Evolutionary conservation across 2,888 invertebrate species (phyloP), one percentile per base, ranked within the genome.

Genomic region (Barypeithes pellucidus): DNA sequence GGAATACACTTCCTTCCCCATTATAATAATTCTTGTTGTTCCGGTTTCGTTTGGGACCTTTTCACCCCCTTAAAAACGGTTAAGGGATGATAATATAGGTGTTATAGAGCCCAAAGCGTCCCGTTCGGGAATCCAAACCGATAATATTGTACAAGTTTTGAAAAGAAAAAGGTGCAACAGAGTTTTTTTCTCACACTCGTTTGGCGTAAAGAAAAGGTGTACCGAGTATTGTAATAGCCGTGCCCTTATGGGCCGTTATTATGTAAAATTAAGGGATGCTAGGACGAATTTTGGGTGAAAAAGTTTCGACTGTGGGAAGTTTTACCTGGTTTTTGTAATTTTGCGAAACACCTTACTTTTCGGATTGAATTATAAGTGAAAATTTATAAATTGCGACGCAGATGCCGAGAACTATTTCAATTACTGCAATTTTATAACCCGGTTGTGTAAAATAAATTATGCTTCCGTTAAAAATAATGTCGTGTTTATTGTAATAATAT

Each of bases 51-150:
- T 54, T 36, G 72, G 63, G 67, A 57, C 54, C 62, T 62, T 62
- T 72, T 67, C 18, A 72, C 60, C 67, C 61, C 72, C 72, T 36
- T 29, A 29, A 65, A 60, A 70, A 74, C 74, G 74, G 74, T 74
- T 74, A 74, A 69, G 74, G 74, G 74, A 74, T 74, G 72, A 72
- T 72, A 50, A 65, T 65, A 47, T 57, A 57, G 54, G 54, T 57
- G 54, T 57, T 57, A 57, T 57, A 33, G 5, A 33, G 33, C 54
- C 54, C 14, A 4, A 16, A 57, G 16, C 14, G 33, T 33, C 54
- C 54, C 54, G 54, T 57, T 33, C 12, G 12, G 33, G 54, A 57
- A 57, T 33, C 54, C 33, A 57, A 57, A 57, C 54, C 54, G 33
- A 33, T 33, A 57, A 57, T 57, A 57, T 57, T 57, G 54, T 57